Percentiles rank a stretch among this genome's conserved stretches.
Evolutionary conservation across 2,113 vertebrate species (phyloP).

Genomic region (Heloderma charlesbogerti): DNA sequence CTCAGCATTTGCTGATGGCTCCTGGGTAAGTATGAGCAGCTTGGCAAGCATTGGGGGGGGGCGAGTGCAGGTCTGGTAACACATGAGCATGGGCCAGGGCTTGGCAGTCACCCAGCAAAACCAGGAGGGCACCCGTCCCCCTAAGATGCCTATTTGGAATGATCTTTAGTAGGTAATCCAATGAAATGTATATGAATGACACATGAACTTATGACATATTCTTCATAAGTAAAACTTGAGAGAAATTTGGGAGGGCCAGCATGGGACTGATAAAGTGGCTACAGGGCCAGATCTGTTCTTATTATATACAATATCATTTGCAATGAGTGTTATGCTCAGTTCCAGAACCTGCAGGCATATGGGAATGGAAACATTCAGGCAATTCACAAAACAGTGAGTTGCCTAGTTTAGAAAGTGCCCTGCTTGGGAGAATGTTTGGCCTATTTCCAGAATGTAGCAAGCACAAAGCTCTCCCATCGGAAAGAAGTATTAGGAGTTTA

Average conservation of each 20-base stretch:
- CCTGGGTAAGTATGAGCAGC: no score
- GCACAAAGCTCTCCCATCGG: constrained; percentile 71
- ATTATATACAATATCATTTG: neutral
- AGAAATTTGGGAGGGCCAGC: neutral
- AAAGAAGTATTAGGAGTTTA: constrained; percentile 80
- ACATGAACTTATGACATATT: neutral
- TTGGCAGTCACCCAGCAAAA: no score
- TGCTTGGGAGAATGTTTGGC: constrained; percentile 63
- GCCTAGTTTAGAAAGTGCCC: constrained; percentile 43
- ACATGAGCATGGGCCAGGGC: no score
- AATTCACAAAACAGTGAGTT: constrained; percentile 38
- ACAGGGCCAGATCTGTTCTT: no score
- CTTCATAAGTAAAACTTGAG: neutral
- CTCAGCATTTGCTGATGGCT: no score
- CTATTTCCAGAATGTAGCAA: constrained; percentile 67
- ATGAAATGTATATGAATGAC: neutral
- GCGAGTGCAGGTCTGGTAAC: no score
- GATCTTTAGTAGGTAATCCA: no score
- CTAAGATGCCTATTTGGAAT: no score
- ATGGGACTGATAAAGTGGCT: neutral
- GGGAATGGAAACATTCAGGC: neutral
- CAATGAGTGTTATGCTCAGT: neutral
- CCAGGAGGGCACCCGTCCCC: no score
- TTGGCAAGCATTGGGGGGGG: no score
- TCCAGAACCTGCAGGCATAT: neutral